Evolutionary conservation across 1,140 invertebrate genomes (phyloP).

Genomic region (Ceratina japonica): DNA sequence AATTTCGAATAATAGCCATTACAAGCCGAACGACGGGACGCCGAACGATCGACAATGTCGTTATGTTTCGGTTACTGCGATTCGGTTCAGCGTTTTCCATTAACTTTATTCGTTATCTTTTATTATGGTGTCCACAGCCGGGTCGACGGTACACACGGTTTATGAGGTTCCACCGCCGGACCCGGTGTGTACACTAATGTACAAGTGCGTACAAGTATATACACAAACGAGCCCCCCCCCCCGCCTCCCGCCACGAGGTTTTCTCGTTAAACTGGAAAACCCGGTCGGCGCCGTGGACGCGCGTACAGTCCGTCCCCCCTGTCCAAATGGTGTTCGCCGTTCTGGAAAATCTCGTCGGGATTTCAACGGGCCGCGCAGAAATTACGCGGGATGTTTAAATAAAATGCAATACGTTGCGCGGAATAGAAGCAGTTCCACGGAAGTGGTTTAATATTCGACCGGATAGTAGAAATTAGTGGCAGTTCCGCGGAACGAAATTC

Average conservation of each 20-base stretch:
- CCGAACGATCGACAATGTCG: constrained; percentile 29
- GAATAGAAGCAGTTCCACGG: neutral
- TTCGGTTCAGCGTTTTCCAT: constrained; percentile 18
- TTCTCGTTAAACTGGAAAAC: constrained; percentile 24
- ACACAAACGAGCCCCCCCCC: neutral
- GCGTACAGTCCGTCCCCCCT: too few relatives aligned
- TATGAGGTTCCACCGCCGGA: constrained; percentile 10
- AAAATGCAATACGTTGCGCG: neutral
- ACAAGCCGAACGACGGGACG: constrained; percentile 13
- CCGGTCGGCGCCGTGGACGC: neutral
- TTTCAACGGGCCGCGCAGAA: neutral
- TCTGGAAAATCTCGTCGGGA: constrained; percentile 24
- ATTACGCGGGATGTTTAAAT: constrained; percentile 27
- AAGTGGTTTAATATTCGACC: constrained; percentile 36
- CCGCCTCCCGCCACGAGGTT: neutral
- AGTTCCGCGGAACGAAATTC: neutral
- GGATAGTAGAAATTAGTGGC: constrained; percentile 2
- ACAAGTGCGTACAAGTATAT: neutral
- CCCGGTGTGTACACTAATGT: neutral
- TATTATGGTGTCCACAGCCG: constrained; percentile 17
- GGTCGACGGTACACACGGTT: neutral
- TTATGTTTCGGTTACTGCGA: constrained; percentile 29
- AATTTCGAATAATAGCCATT: constrained; percentile 39
- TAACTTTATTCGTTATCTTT: constrained; percentile 48
- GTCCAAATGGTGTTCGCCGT: neutral